A percentile compares a stretch with the other conserved stretches of the same genome.
Evolutionary conservation across 1,140 invertebrate species (phyloP).

Genomic region (Oscheius sp.): DNA sequence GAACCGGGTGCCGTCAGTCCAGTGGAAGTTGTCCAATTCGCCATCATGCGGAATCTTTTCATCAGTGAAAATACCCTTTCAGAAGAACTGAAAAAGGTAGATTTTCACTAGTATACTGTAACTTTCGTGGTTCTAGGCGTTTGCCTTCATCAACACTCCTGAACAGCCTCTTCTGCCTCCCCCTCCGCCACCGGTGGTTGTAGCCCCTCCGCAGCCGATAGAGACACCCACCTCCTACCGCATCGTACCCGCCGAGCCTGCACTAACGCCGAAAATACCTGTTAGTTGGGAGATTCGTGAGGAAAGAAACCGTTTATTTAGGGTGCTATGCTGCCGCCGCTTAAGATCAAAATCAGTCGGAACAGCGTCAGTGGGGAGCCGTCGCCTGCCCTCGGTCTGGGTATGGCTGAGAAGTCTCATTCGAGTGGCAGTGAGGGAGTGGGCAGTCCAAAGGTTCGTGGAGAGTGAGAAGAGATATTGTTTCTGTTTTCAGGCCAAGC

Average conservation of each 20-base stretch:
- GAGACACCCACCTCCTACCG: background rate
- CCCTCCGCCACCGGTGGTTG: background rate
- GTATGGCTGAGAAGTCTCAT: background rate
- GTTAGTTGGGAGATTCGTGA: background rate
- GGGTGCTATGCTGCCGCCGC: background rate
- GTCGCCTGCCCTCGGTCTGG: background rate
- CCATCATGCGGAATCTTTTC: background rate
- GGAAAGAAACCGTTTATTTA: background rate
- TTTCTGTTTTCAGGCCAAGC: background rate
- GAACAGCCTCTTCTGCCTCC: background rate
- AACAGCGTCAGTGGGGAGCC: background rate
- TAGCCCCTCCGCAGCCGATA: background rate
- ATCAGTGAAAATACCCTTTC: background rate
- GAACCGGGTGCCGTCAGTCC: background rate
- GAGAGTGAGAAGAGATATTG: no score
- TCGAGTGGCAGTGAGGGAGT: no score
- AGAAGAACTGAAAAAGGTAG: background rate
- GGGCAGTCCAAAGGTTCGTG: constrained; percentile 1
- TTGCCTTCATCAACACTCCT: background rate
- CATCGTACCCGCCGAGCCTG: background rate
- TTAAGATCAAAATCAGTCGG: background rate
- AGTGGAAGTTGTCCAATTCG: background rate
- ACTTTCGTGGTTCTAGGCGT: background rate
- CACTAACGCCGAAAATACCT: background rate
- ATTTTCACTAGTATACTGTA: background rate